Base-by-base conservation (phyloP, 2,888 invertebrate species). In the Tenthredo notha region DNA sequence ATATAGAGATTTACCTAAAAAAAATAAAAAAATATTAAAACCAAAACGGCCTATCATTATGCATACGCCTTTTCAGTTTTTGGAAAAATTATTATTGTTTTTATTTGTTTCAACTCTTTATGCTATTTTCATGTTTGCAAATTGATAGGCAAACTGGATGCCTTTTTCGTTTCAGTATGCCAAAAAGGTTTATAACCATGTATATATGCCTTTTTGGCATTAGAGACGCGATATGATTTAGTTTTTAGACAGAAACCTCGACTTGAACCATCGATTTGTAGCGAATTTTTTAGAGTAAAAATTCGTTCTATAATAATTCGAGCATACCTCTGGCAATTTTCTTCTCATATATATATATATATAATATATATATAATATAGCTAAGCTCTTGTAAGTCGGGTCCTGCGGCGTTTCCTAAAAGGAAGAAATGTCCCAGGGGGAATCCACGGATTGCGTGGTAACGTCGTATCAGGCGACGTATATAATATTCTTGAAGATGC, bases 341-440 rank as follows among this genome's bases (percentile, higher is more conserved):
- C 72, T 3, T 74, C 40, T 40, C 43, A 43, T 43, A 37, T 29
- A 47, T 47, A 47, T 47, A 58, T n/a, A 58, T 15, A 18, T 21
- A 58, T 58, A 21, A 21, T 61, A 25, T 61, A 65, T 37, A 37
- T 37, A 37, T 37, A 37, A 37, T 37, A 7, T 92, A 89, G 90
- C 91, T 92, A 92, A 92, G 92, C 91, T 89, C 87, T 86, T 86
- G 89, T 90, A 91, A 91, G 91, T 90, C 80, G 80, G 58, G 61
- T 90, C 88, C 89, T 85, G 87, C 88, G 88, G 90, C 90, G 89
- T 90, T 90, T 90, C 88, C 50, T 40, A 80, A 80, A 37, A 80
- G 61, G 80, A 61, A 80, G 61, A 58, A 80, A 80, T 40, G 21
- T 80, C 80, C 58, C 80, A 18, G n/a, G 80, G 61, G 80, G 80